Percentiles rank a stretch among this genome's conserved stretches.
phyloP scores from a whole-genome alignment of 2,888 invertebrate genomes.

The Drosophila parthenogenetica region DNA sequence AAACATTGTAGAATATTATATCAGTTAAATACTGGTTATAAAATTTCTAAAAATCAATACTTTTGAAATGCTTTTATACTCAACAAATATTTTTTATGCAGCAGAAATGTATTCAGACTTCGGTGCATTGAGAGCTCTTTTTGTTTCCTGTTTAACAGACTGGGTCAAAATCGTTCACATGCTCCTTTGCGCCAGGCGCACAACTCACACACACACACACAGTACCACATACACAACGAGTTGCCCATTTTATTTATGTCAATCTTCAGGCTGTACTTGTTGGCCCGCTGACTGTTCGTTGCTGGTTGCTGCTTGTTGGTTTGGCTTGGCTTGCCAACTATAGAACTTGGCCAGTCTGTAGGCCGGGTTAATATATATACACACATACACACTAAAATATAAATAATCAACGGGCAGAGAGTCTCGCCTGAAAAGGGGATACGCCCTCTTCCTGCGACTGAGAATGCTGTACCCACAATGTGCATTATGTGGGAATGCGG shows the following conservation, averaged over 20 bases:
- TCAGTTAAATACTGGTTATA: no score
- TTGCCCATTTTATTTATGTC: slow-evolving; percentile 74
- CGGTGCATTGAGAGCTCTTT: slow-evolving; percentile 19
- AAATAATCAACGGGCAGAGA: slow-evolving; percentile 66
- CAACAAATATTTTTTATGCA: no score
- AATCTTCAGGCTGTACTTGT: slow-evolving; percentile 57
- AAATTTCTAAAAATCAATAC: no score
- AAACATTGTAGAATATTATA: no score
- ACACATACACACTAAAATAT: slow-evolving; percentile 39
- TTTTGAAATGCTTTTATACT: neutral
- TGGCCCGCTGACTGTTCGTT: slow-evolving; percentile 32
- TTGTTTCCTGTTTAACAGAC: slow-evolving; percentile 27
- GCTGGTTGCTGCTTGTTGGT: slow-evolving; percentile 28
- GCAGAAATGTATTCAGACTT: slow-evolving; percentile 26
- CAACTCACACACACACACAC: slow-evolving; percentile 1
- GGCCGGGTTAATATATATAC: slow-evolving; percentile 46
- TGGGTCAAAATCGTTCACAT: slow-evolving; percentile 67
- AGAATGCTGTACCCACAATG: slow-evolving; percentile 1
- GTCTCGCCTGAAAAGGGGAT: slow-evolving; percentile 7
- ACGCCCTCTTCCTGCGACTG: slow-evolving; percentile 56
- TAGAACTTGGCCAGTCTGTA: slow-evolving; percentile 39
- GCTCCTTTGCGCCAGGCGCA: slow-evolving; percentile 44
- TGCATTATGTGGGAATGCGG: slow-evolving; percentile 31
- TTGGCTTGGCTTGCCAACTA: slow-evolving; percentile 24
- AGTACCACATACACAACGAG: slow-evolving; percentile 7